These are phyloP conservation scores for Cariama cristata DNA, from an alignment of 2,113 vertebrate species.

Conservation along the genomic window DNA sequence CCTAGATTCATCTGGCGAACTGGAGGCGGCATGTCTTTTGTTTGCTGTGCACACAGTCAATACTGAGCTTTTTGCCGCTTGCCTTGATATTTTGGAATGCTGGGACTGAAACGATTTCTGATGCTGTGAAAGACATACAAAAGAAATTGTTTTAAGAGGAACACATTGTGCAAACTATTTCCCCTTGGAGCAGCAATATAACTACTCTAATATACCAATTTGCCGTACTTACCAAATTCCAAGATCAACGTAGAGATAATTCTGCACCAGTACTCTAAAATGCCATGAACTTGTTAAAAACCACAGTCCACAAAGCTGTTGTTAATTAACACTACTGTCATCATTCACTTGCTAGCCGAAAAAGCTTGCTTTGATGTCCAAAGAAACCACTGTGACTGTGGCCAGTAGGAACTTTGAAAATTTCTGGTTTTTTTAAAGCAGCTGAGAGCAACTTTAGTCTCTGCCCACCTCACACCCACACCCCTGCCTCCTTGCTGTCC, in stretches of 20 bases:
- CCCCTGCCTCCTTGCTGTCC: background rate
- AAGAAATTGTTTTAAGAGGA: background rate
- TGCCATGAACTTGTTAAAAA: background rate
- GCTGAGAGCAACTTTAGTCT: background rate
- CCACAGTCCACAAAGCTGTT: background rate
- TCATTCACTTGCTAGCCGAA: background rate
- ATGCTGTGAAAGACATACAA: background rate
- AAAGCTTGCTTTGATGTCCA: background rate
- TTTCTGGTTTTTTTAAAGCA: background rate
- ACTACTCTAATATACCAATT: background rate
- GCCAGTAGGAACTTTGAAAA: background rate
- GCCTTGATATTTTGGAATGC: background rate
- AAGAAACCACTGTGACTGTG: background rate
- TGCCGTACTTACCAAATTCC: background rate
- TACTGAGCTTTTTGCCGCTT: background rate
- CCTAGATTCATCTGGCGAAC: background rate
- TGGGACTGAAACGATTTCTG: background rate
- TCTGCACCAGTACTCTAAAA: background rate
- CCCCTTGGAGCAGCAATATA: background rate
- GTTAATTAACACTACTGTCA: background rate
- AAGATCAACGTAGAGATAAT: background rate
- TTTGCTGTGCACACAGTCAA: background rate
- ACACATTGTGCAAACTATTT: background rate
- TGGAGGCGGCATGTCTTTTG: background rate
- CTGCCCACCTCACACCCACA: accelerated